Base-by-base conservation (phyloP, 2,797 vertebrate species). In the Pantherophis vulpinus region DNA sequence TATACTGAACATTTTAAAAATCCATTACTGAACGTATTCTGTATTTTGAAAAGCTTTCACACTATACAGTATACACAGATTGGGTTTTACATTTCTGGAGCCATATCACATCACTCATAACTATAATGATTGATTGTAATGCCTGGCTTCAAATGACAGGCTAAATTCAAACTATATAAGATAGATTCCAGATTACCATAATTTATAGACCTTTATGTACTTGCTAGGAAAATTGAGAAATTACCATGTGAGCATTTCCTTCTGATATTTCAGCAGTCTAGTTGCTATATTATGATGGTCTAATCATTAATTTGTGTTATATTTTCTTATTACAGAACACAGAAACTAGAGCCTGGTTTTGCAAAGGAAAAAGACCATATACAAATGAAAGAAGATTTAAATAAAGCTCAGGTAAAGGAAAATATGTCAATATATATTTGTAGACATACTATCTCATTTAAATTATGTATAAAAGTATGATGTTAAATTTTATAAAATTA, bases 361-460 rank as follows among this genome's bases (percentile, higher is more conserved):
- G 3, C 8, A 16, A 74, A 37, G 79, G 58, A 86, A 29, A 93
- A 89, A 90, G 91, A 92, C 79, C 51, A 61, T 42, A 42, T 5
- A 79, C 93, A 94, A 93, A 59, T 94, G 79, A 94, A 92, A 91
- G 93, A 94, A n/a, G 94, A 95, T 37, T 91, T 95, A 89, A 23
- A 55, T 32, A 94, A 94, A 95, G 93, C 92, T 91, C 91, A 95
- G 92, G 94, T 95, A 93, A 83, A 47, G 37, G 20, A 83, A 47
- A 79, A 83, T 83, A 83, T 47, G 74, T 79, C 8, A 79, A 79
- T 79, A 79, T 42, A 42, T 79, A 51, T 83, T 79, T 79, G 18
- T 23, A 79, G 32, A 10, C 18, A 42, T 10, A 47, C 55, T 18
- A 47, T 29, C 13, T 83, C 37, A 20, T 61, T 86, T 61, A 11